phyloP scores from a whole-genome alignment of 2,797 vertebrate species.

The Cyclura pinguis region DNA sequence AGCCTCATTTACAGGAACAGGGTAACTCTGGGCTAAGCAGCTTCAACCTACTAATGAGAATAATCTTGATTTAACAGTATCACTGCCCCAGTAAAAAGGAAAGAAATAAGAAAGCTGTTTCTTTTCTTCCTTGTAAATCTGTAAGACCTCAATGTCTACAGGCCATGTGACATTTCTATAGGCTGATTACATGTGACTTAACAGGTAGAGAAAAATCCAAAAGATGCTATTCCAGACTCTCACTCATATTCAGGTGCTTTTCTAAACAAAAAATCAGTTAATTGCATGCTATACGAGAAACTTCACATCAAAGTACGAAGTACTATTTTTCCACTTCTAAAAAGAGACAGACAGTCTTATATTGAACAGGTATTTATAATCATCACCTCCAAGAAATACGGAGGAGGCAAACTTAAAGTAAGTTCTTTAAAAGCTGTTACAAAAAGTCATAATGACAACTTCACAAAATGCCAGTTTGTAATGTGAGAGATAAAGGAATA shows the following conservation, averaged over 20 bases:
- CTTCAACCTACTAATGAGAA: neutral
- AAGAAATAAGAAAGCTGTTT: neutral
- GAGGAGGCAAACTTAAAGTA: neutral
- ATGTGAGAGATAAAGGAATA: neutral
- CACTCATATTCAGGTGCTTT: neutral
- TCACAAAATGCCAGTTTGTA: neutral
- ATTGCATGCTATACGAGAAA: neutral
- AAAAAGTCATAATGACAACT: slow-evolving; percentile 11
- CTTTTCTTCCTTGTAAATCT: slow-evolving; percentile 25
- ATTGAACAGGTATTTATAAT: slow-evolving; percentile 27
- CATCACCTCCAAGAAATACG: neutral
- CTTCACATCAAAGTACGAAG: slow-evolving; percentile 29
- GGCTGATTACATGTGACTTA: slow-evolving; percentile 6
- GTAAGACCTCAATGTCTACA: neutral
- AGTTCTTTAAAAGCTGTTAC: slow-evolving; percentile 8
- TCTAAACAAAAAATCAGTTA: neutral
- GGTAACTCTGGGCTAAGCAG: neutral
- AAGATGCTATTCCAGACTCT: neutral
- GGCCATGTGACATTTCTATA: slow-evolving; percentile 34
- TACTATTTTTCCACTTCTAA: slow-evolving; percentile 50
- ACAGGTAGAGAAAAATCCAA: neutral
- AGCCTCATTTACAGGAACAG: neutral
- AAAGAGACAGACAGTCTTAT: slow-evolving; percentile 20
- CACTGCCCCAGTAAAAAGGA: neutral
- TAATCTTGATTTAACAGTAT: slow-evolving; percentile 22